Evolutionary conservation across 2,113 vertebrate genomes (phyloP).

Genomic region (Peromyscus leucopus): DNA sequence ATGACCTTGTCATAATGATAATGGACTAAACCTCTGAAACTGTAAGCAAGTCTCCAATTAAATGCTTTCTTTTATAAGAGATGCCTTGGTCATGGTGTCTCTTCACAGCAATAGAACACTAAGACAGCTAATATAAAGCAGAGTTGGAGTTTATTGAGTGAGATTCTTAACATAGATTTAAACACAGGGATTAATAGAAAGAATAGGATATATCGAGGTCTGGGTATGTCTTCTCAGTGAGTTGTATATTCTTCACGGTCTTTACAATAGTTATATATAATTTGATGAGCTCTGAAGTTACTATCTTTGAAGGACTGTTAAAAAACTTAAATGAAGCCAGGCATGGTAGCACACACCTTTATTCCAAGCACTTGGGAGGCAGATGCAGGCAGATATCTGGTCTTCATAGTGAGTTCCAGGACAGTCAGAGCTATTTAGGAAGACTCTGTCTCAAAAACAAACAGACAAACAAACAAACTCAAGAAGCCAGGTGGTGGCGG

Average conservation of each 20-base stretch:
- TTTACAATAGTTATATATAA: not conserved
- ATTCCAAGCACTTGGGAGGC: not conserved
- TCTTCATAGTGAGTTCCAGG: not conserved
- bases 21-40: not conserved
- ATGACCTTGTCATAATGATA: not conserved
- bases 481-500: no score
- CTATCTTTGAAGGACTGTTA: not conserved
- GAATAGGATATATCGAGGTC: not conserved
- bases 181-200: not conserved
- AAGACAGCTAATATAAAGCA: not conserved
- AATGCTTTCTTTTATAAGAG: not conserved
- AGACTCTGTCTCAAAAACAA: no score
- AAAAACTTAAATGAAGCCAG: not conserved
- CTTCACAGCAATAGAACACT: not conserved
- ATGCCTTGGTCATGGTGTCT: not conserved
- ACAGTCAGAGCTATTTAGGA: no score
- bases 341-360: not conserved
- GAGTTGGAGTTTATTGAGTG: not conserved
- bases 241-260: not conserved
- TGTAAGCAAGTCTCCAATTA: not conserved
- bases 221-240: not conserved
- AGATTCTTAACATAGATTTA: not conserved
- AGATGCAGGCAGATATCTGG: not conserved
- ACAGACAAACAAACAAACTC: no score
- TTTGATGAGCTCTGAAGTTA: not conserved